Percentiles rank a stretch among this genome's conserved stretches.
phyloP scores from a whole-genome alignment of 2,797 vertebrate species.

The Ptychobarbus kaznakovi region DNA sequence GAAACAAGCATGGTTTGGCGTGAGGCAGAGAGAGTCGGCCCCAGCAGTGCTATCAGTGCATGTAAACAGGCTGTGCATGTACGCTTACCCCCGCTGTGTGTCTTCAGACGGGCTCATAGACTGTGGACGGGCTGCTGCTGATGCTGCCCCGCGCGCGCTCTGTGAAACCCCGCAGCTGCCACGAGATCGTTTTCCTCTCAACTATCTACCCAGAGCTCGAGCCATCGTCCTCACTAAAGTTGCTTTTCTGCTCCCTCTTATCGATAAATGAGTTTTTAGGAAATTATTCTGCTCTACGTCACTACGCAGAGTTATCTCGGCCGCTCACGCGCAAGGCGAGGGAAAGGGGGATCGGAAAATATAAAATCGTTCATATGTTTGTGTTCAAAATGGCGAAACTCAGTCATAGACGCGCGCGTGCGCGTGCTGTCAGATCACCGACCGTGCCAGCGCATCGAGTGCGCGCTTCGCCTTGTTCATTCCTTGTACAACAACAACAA shows the following conservation, averaged over 20 bases:
- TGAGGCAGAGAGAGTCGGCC: too few species aligned
- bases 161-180: slow-evolving; percentile 42
- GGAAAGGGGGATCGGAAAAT: slow-evolving; percentile 58
- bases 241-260: neutral
- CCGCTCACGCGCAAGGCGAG: slow-evolving; percentile 73
- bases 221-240: slow-evolving; percentile 20
- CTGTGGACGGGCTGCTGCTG: neutral
- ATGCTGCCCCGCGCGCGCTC: slow-evolving; percentile 37
- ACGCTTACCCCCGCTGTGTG: slow-evolving; percentile 40
- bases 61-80: neutral
- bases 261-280: slow-evolving; percentile 8
- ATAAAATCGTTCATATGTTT: slow-evolving; percentile 81
- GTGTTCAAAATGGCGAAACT: slow-evolving; percentile 85
- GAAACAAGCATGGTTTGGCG: neutral
- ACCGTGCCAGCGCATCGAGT: neutral
- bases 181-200: slow-evolving; percentile 56
- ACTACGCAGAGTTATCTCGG: slow-evolving; percentile 54
- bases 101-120: slow-evolving; percentile 10
- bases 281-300: slow-evolving; percentile 59
- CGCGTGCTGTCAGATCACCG: slow-evolving; percentile 53
- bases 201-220: slow-evolving; percentile 39
- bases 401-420: slow-evolving; percentile 64
- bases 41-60: neutral
- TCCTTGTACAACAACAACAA: neutral
- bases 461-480: neutral